Conservation (phyloP, 2,113 vertebrate species). For the Nothobranchius furzeri region DNA sequence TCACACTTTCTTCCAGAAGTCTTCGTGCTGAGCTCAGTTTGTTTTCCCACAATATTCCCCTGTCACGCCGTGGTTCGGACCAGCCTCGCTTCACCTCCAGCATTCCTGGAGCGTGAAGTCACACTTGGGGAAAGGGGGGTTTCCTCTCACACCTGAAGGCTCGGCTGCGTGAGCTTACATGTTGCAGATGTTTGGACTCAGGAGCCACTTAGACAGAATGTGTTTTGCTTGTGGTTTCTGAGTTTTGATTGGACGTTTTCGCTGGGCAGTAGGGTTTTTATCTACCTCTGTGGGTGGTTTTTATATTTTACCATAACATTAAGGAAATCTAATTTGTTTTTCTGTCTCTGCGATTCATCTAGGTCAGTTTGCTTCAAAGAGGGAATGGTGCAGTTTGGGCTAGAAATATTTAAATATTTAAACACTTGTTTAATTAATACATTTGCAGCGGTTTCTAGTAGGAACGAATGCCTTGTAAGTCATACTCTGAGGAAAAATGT, state of each 20-base stretch:
- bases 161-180: slow-evolving; percentile 35
- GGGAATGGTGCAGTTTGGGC: too few relatives aligned
- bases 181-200: slow-evolving; percentile 51
- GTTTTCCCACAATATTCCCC: slow-evolving; percentile 6
- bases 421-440: too few relatives aligned
- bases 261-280: slow-evolving; percentile 19
- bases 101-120: slow-evolving; percentile 35
- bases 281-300: slow-evolving; percentile 12
- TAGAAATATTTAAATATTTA: too few relatives aligned
- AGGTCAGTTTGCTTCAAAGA: slow-evolving; percentile 2
- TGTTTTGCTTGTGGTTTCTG: slow-evolving; percentile 24
- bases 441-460: too few relatives aligned
- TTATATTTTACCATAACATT: not conserved
- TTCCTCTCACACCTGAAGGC: slow-evolving; percentile 42
- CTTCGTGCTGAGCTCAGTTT: slow-evolving; percentile 1
- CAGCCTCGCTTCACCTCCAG: slow-evolving; percentile 32
- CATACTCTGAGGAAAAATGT: too few relatives aligned
- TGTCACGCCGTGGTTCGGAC: slow-evolving; percentile 17
- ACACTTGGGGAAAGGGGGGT: slow-evolving; percentile 13
- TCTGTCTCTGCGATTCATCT: not conserved
- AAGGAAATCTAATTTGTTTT: not conserved
- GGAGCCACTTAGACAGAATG: slow-evolving; percentile 19
- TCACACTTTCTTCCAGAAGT: slow-evolving; percentile 29
- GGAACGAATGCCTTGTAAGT: too few relatives aligned
- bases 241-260: slow-evolving; percentile 26